phyloP scores from a whole-genome alignment of 2,797 vertebrate species.

The Eutrigla gurnardus region DNA sequence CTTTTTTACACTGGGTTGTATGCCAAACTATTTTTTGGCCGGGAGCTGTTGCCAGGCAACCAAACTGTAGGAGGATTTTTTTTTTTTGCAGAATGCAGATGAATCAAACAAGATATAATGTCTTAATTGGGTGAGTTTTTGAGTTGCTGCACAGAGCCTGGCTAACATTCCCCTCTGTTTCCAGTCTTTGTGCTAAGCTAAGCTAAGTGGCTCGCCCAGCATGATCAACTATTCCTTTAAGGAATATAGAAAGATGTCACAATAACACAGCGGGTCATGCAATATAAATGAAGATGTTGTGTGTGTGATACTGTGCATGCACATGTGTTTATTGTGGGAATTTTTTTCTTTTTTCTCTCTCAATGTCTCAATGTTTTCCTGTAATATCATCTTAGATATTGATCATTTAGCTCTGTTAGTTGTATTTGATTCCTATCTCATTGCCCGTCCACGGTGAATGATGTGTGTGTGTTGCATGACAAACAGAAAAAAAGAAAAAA shows the following conservation, averaged over 20 bases:
- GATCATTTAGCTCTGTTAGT: not conserved
- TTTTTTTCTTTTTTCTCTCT: not conserved
- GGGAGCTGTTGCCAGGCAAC: conserved; percentile 15
- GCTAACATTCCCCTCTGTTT: not conserved
- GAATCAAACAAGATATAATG: not conserved
- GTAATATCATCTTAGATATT: not conserved
- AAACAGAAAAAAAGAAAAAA: not conserved
- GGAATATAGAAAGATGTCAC: not conserved
- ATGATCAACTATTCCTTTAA: not conserved
- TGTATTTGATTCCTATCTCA: not conserved
- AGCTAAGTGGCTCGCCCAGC: too few relatives aligned
- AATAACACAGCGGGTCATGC: not conserved
- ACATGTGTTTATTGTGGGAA: not conserved
- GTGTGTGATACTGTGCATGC: not conserved
- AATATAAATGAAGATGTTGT: not conserved
- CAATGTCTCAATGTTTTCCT: not conserved
- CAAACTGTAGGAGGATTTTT: not conserved
- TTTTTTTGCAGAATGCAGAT: not conserved
- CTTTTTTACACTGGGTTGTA: not conserved
- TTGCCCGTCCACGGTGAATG: not conserved
- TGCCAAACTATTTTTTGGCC: not conserved
- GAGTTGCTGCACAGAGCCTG: not conserved
- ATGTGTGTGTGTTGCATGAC: conserved; percentile 7
- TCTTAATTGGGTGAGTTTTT: not conserved
- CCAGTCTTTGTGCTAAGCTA: not conserved